Percentiles rank a stretch among this genome's conserved stretches.
Conservation (phyloP, 2,888 invertebrate species). For the Macrosoma leucophasiata region DNA sequence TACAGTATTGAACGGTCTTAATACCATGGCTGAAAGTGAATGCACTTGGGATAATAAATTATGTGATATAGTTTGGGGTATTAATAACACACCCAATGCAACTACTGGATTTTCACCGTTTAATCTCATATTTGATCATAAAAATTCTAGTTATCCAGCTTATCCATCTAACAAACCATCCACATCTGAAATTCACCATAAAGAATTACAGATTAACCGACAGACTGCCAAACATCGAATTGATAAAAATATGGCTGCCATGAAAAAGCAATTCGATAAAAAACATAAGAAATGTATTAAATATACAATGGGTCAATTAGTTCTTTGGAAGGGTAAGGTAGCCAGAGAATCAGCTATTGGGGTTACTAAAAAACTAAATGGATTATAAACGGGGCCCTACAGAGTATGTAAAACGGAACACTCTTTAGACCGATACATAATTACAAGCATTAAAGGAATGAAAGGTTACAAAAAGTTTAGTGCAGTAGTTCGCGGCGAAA, state of each 20-base stretch:
- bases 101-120: slow-evolving; percentile 18
- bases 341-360: too few species aligned
- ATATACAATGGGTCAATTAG: slow-evolving; percentile 17
- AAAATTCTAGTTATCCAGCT: slow-evolving; percentile 11
- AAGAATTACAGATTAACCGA: slow-evolving; percentile 2
- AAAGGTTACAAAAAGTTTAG: slow-evolving; percentile 18
- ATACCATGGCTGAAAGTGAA: slow-evolving; percentile 16
- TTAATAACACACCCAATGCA: slow-evolving; percentile 19
- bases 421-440: slow-evolving; percentile 14
- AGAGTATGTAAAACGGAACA: slow-evolving; percentile 9
- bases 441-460: slow-evolving; percentile 9
- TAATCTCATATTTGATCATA: slow-evolving; percentile 19
- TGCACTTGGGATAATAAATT: slow-evolving; percentile 19
- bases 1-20: slow-evolving; percentile 17
- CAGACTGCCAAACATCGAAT: slow-evolving; percentile 8
- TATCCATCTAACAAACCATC: background rate
- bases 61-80: slow-evolving; percentile 19
- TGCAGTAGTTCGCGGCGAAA: too few species aligned
- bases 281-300: slow-evolving; percentile 15
- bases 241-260: slow-evolving; percentile 12
- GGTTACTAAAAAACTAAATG: slow-evolving; percentile 11
- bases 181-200: slow-evolving; percentile 1
- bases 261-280: slow-evolving; percentile 12
- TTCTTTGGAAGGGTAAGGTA: slow-evolving; percentile 10
- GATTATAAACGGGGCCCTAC: slow-evolving; percentile 16